A percentile compares a stretch with the other conserved stretches of the same genome.
These are phyloP conservation scores for Heterohyrax brucei DNA, from an alignment of 2,797 vertebrate genomes.

Conservation along the genomic window DNA sequence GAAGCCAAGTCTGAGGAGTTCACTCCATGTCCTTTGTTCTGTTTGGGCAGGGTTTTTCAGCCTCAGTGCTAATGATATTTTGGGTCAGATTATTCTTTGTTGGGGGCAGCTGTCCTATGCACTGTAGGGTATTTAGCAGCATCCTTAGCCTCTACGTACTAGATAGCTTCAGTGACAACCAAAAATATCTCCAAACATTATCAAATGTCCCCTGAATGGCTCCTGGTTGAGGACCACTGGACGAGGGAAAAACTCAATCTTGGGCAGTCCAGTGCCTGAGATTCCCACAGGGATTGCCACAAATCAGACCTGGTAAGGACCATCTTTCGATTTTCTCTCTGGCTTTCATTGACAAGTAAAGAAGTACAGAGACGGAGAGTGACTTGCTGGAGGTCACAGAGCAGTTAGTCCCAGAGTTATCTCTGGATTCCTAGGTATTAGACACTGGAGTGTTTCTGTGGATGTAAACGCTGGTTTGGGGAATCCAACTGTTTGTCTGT, in stretches of 20 bases:
- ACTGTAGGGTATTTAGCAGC: not conserved
- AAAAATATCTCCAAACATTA: not conserved
- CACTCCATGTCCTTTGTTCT: not conserved
- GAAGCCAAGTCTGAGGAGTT: not conserved
- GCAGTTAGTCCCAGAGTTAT: not conserved
- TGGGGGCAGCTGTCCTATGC: not conserved
- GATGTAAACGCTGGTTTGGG: not conserved
- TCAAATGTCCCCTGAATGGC: not conserved
- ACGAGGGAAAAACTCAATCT: not conserved
- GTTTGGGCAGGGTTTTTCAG: not conserved
- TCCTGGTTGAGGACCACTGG: not conserved
- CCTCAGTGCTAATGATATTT: not conserved
- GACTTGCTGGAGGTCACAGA: not conserved
- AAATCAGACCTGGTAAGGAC: no score
- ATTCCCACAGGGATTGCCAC: not conserved
- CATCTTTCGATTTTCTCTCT: not conserved
- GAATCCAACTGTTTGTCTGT: not conserved
- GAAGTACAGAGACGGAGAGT: not conserved
- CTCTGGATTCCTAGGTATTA: not conserved
- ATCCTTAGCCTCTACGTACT: accelerated
- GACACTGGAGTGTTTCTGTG: not conserved
- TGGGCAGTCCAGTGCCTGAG: not conserved
- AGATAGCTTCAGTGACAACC: not conserved
- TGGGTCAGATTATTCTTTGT: not conserved
- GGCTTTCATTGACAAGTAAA: not conserved